Percentiles rank a stretch among this genome's conserved stretches.
phyloP scores from a whole-genome alignment of 2,888 invertebrate genomes.

The Apantesis nais region DNA sequence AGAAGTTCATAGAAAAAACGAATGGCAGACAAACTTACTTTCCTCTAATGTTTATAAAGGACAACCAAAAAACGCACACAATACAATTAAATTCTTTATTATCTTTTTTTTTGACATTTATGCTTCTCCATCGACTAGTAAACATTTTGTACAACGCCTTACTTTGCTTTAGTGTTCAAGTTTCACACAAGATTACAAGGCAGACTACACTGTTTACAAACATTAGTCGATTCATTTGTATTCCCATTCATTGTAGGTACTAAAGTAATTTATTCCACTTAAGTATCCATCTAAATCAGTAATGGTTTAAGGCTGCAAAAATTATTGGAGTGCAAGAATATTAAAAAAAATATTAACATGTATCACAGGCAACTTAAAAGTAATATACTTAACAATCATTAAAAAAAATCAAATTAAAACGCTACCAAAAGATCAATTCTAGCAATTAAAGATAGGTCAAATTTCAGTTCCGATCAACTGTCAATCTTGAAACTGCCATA shows the following conservation, averaged over 20 bases:
- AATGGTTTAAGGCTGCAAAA: neutral
- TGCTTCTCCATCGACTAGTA: neutral
- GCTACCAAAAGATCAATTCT: neutral
- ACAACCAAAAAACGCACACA: neutral
- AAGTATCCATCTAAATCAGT: neutral
- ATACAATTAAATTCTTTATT: neutral
- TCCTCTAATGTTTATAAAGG: neutral
- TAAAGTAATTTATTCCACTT: too few species aligned
- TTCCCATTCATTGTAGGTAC: neutral
- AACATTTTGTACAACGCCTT: neutral
- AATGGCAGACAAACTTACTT: neutral
- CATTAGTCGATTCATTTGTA: neutral
- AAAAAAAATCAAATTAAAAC: neutral
- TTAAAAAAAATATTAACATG: neutral
- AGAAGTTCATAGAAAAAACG: neutral
- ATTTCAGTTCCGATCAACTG: too few species aligned
- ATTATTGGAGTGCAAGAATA: neutral
- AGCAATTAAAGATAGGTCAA: too few species aligned
- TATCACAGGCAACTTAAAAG: neutral
- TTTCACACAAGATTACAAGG: neutral
- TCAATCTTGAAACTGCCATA: too few species aligned
- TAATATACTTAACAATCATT: neutral
- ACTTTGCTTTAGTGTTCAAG: neutral
- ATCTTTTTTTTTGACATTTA: neutral
- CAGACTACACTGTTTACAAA: neutral